A percentile compares a stretch with the other conserved stretches of the same genome.
phyloP scores from a whole-genome alignment of 2,888 invertebrate genomes.

The Phania funesta region DNA sequence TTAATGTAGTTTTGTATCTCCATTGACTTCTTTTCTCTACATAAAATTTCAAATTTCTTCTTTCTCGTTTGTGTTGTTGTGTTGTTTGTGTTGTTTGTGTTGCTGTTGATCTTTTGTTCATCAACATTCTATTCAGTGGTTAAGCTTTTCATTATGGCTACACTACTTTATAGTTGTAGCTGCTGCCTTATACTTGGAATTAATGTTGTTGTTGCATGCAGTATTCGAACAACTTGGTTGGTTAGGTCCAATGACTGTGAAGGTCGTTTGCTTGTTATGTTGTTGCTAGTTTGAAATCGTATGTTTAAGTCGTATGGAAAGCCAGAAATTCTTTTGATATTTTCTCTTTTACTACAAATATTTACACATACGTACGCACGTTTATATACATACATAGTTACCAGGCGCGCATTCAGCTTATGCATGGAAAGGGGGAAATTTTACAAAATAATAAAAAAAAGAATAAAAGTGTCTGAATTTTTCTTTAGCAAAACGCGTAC shows the following conservation, averaged over 20 bases:
- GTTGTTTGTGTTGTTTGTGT: neutral
- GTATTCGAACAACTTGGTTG: slow-evolving; percentile 39
- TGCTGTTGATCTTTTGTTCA: neutral
- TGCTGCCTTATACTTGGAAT: neutral
- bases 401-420: neutral
- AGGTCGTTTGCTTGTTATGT: slow-evolving; percentile 77
- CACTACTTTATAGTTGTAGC: slow-evolving; percentile 16
- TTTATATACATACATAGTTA: neutral
- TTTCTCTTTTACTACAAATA: slow-evolving; percentile 64
- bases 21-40: slow-evolving; percentile 42
- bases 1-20: slow-evolving; percentile 20
- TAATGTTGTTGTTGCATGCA: neutral
- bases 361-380: neutral
- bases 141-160: slow-evolving; percentile 20
- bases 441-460: too few species aligned
- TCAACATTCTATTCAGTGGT: slow-evolving; percentile 25
- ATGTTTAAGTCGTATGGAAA: slow-evolving; percentile 31
- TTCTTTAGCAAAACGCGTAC: too few species aligned
- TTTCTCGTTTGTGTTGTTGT: neutral
- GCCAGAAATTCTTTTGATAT: slow-evolving; percentile 62
- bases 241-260: slow-evolving; percentile 75
- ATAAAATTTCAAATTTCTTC: slow-evolving; percentile 33
- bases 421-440: too few species aligned
- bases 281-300: slow-evolving; percentile 69
- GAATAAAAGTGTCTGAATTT: too few species aligned